Percentiles rank a stretch among this genome's conserved stretches.
Conservation (phyloP, 2,797 vertebrate genomes). For the Tragelaphus oryx region DNA sequence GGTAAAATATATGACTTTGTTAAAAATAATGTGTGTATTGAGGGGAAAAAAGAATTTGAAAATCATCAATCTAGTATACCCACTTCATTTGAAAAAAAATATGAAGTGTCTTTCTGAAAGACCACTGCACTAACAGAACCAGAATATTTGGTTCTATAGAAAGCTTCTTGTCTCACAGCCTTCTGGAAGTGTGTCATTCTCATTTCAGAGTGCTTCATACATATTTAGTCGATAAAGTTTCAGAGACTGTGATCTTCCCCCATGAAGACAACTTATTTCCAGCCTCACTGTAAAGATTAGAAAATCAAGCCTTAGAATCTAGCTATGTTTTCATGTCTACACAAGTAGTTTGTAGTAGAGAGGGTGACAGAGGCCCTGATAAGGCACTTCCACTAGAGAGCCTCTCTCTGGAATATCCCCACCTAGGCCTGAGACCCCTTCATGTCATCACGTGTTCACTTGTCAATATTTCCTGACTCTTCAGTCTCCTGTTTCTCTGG, state of each 20-base stretch:
- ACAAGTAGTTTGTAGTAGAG: neutral
- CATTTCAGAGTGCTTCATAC: neutral
- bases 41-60: neutral
- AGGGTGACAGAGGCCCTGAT: rapidly evolving
- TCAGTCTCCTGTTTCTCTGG: neutral
- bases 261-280: neutral
- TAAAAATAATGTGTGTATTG: neutral
- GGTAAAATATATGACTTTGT: neutral
- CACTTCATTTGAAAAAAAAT: neutral
- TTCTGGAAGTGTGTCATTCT: rapidly evolving
- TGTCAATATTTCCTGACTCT: neutral
- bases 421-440: rapidly evolving
- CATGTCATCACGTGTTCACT: neutral
- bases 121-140: neutral
- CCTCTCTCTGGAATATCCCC: rapidly evolving
- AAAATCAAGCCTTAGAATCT: neutral
- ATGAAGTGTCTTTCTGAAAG: neutral
- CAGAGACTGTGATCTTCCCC: neutral
- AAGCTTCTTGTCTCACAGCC: neutral
- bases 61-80: rapidly evolving
- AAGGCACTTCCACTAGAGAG: rapidly evolving
- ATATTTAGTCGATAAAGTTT: neutral
- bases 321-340: neutral
- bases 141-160: neutral
- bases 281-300: neutral